Base-by-base conservation (phyloP, 1,140 invertebrate species). In the Solenopsis fugax region DNA sequence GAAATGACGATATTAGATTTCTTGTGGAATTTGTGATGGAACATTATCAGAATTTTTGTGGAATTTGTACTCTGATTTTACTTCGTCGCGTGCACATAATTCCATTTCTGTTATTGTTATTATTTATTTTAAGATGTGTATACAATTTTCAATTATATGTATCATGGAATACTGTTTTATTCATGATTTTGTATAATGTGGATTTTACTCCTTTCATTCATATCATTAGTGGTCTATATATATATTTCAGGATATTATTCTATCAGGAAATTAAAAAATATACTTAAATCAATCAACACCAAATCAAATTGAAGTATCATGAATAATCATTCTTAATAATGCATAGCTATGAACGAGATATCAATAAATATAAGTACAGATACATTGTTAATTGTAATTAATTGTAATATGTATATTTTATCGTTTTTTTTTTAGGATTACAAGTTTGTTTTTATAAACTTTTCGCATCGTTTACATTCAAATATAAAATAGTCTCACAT, bases 121-220 rank as follows among this genome's bases (percentile, higher is more conserved):
- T 78, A 78, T 78, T 78, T 65, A 78, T 78, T 78, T 1, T 78
- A 65, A 64, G 34, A n/a, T 29, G 18, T 77, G 34, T 58, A 60
- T 65, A 65, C 21, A 78, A 34, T 65, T 64, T 78, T 64, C 56
- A 34, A 45, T 77, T 52, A 64, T 13, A 77, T 45, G n/a, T 58
- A 58, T 45, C 21, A 62, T 45, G 24, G 2, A 62, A 76, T 12
- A 29, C 4, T 56, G 52, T 41, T 56, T 75, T 37, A 41, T 21
- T 58, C 13, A 6, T 16, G 7, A 56, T 56, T 75, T 34, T 29
- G 3, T 45, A 10, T n/a, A 21, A 62, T 13, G 12, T 0, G n/a
- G 21, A 4, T 10, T 48, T 65, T 48, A 45, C 12, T 45, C 18
- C 1, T 12, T 37, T 48, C 34, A 24, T 21, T 81, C 34, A 13